Evolutionary conservation across 2,888 invertebrate genomes (phyloP), one percentile per base, ranked within the genome.

Genomic region (Troides helena): DNA sequence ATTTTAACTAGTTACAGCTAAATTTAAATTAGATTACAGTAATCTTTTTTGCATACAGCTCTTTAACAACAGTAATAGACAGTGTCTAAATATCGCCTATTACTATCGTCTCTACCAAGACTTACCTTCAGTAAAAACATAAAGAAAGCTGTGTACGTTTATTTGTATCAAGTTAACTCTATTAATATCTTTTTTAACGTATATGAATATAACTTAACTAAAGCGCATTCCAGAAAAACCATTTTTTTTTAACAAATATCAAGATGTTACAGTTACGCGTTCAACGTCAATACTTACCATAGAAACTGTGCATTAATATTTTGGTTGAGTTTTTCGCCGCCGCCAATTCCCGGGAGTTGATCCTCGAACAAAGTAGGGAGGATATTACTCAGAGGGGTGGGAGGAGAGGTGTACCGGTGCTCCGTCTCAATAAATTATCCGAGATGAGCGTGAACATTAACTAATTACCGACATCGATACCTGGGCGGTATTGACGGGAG

Each of bases 371-470:
- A 74, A 77, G 78, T 75, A 77, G 80, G 81, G 81, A 81, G 81
- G 75, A 75, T 78, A 79, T 75, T 73, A 71, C 71, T 66, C 67
- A 74, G 74, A 77, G 76, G 76, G 76, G 30, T 30, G 30, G 30
- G 7, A 39, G 39, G 39, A 39, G 39, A 39, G 76, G 81, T 76
- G 80, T 82, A 78, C 75, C 80, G 78, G 83, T 85, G 84, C 90
- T 92, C 89, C 82, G 90, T 92, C 92, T 92, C 91, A 92, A 92
- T 92, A 90, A 91, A 91, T 92, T 92, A 92, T 85, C 82, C 83
- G 82, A 89, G 91, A 92, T 90, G 90, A 90, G 89, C 84, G 83
- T 78, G 83, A 86, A 85, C 90, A 91, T 92, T 92, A 92, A 92
- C 90, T 92, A 92, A 92, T 92, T 91, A 92, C 86, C 76, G 85